Percentiles rank a stretch among this genome's conserved stretches.
Conservation (phyloP, 2,113 vertebrate genomes). For the Albula goreensis region DNA sequence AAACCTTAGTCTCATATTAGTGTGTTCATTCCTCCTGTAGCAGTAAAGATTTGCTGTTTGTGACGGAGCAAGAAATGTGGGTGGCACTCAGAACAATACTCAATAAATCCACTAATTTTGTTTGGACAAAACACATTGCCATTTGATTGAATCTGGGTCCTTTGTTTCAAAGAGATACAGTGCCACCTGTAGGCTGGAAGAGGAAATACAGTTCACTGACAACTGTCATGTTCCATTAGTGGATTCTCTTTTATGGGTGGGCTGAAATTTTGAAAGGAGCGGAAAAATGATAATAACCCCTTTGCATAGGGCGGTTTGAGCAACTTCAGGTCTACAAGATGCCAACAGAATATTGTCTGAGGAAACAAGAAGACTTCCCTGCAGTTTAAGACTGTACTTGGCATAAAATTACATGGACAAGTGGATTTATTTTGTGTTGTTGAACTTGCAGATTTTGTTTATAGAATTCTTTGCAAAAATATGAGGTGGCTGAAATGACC, state of each 20-base stretch:
- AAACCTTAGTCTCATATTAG: background rate
- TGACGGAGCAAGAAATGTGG: background rate
- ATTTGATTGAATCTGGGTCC: background rate
- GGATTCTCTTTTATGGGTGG: background rate
- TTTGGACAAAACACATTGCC: background rate
- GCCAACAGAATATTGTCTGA: too few relatives aligned
- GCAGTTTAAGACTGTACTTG: too few relatives aligned
- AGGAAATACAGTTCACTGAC: conserved; percentile 5
- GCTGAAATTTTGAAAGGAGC: background rate
- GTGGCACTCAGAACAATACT: background rate
- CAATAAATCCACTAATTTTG: background rate
- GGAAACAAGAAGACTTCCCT: too few relatives aligned
- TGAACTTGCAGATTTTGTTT: background rate
- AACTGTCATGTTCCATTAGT: background rate
- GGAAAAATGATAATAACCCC: background rate
- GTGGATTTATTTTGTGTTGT: background rate
- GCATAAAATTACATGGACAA: too few relatives aligned
- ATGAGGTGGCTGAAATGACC: background rate
- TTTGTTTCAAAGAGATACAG: conserved; percentile 1
- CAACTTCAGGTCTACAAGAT: background rate
- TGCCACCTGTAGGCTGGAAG: background rate
- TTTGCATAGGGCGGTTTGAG: background rate
- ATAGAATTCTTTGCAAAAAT: background rate
- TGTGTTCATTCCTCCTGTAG: background rate
- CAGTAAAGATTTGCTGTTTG: background rate